These are phyloP conservation scores for Albula goreensis DNA, from an alignment of 2,113 vertebrate species.

Conservation along the genomic window DNA sequence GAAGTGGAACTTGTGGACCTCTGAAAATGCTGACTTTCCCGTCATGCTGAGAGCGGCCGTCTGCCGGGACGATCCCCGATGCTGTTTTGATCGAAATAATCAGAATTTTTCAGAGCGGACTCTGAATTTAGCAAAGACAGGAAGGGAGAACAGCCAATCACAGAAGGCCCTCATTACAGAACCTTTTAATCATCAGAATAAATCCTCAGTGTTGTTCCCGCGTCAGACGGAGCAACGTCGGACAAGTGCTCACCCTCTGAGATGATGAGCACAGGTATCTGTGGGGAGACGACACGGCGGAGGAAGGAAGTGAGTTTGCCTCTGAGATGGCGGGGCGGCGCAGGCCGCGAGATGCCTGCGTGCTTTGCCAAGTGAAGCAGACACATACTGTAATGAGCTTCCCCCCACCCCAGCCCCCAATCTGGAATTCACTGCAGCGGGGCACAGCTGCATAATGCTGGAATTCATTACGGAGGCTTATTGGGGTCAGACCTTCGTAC, in stretches of 20 bases:
- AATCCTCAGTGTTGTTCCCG: not conserved
- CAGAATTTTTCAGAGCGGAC: not conserved
- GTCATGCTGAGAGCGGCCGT: not conserved
- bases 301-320: not conserved
- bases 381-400: slow-evolving; percentile 31
- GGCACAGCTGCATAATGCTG: slow-evolving; percentile 42
- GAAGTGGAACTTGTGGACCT: not conserved
- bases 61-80: not conserved
- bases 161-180: too few relatives aligned
- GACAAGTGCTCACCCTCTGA: not conserved
- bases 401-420: not conserved
- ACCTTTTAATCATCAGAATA: not conserved
- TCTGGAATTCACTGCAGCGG: slow-evolving; percentile 31
- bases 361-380: slow-evolving; percentile 10
- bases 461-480: slow-evolving; percentile 50
- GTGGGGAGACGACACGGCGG: not conserved
- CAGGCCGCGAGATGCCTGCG: not conserved
- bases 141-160: not conserved
- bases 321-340: not conserved
- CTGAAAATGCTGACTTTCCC: not conserved
- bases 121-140: not conserved
- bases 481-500: slow-evolving; percentile 41
- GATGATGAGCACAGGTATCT: not conserved
- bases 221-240: not conserved
- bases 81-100: not conserved